These are phyloP conservation scores for Hydropsyche betteni DNA, from an alignment of 2,888 invertebrate species.

Conservation along the genomic window DNA sequence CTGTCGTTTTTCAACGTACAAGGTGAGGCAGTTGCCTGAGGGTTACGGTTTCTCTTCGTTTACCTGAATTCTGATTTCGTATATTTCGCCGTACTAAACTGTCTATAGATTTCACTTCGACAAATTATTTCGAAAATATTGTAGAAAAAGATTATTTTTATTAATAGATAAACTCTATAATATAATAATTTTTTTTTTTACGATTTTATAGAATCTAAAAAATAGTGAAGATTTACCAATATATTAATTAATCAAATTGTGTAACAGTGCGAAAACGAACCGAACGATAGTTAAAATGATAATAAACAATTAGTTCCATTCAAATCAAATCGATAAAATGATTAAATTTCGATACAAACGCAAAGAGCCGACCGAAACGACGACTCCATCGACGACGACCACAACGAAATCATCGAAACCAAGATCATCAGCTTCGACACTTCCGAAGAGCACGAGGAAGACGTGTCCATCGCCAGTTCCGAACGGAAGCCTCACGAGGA, in stretches of 20 bases:
- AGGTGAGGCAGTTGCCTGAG: conserved; percentile 12
- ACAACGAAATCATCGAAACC: conserved; percentile 18
- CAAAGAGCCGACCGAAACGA: conserved; percentile 62
- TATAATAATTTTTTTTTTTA: no score
- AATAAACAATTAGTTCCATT: conserved; percentile 52
- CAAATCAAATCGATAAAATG: conserved; percentile 58
- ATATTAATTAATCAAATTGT: conserved; percentile 54
- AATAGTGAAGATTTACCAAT: not conserved
- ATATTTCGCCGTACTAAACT: not conserved
- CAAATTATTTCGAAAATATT: no score
- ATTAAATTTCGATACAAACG: conserved; percentile 75
- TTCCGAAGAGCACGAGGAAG: conserved; percentile 42
- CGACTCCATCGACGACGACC: conserved; percentile 53
- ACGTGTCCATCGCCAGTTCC: conserved; percentile 52
- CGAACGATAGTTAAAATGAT: conserved; percentile 53
- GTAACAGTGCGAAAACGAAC: conserved; percentile 52
- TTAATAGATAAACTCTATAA: no score
- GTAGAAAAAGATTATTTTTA: no score
- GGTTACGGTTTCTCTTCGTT: conserved; percentile 17
- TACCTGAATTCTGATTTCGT: conserved; percentile 28
- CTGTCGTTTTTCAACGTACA: conserved; percentile 7
- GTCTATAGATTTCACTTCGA: conserved; percentile 4
- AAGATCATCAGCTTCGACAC: conserved; percentile 36
- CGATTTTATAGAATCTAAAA: not conserved
- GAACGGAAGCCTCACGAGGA: conserved; percentile 28